Base-by-base conservation (phyloP, 1,140 invertebrate genomes). In the Lineus longissimus region DNA sequence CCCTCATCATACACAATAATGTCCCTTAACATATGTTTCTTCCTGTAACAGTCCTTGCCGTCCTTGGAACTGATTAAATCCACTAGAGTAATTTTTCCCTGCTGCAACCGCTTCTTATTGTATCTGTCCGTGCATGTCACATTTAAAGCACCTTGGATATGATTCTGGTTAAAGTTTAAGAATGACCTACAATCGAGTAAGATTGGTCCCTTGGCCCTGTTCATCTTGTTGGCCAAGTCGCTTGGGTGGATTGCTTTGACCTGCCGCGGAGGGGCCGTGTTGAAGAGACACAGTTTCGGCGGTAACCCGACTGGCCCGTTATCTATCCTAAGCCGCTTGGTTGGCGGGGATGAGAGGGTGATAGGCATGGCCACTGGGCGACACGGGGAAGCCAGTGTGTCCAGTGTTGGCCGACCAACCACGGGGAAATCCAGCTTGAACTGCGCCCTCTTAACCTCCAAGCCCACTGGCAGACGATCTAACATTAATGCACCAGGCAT, bases 41-140 rank as follows among this genome's bases (percentile, higher is more conserved):
- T 84, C 70, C 85, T 85, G 29, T 89, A 80, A 9, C 85, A 67
- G 61, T 89, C 88, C 73, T 90, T 89, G 60, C 85, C 87, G 84
- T 73, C 71, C 47, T 55, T 84, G 75, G 29, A 85, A 84, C 85
- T 85, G 0, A 89, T 86, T 61, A 91, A 73, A 73, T 91, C 90
- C 22, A 87, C 86, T 11, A 90, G 77, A 1, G 83, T 84, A 1
- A 86, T 87, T 69, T 88, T 88, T 1, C 89, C 88, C 67, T 85
- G 84, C 72, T 89, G 88, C 60, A 91, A 81, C 23, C 89, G 78
- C 66, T 87, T 83, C 41, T 88, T 82, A 71, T 88, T 90, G 75
- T 90, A 88, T 36, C 89, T 80, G 76, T 91, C 90, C 1, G 87
- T 86, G 73, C 89, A 90, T 76, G 89, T 90, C 23, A 91, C 84